Base-by-base conservation (phyloP, 2,888 invertebrate genomes). In the Leptothorax acervorum region DNA sequence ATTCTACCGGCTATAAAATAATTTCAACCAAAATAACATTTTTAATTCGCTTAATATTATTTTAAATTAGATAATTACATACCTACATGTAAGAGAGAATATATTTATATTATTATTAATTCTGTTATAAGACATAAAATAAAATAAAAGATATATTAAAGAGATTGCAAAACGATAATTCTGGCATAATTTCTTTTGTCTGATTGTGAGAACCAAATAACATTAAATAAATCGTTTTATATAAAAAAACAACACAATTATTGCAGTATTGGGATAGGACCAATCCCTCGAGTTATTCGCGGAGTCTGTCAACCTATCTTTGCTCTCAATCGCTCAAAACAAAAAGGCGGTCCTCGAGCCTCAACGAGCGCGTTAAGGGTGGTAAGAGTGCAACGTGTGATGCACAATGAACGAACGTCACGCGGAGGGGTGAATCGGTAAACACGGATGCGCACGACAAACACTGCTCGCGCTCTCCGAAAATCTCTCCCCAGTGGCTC, bases 221-320 rank as follows among this genome's bases (percentile, higher is more conserved):
- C 18, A 15, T 63, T 35, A 53, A n/a, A 18, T n/a, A n/a, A 45
- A 31, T 48, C 0, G 35, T 35, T 31, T 65, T 76, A 76, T 6
- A 42, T 35, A 31, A 2, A 51, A 66, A 63, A n/a, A 11, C 51
- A 53, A 18, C 31, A 55, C 18, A 55, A 55, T 85, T 57, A 84
- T 86, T 83, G 74, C 63, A 74, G 84, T 66, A 66, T 83, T 65
- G 62, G 31, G 71, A 63, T 57, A 11, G 62, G 68, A 84, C 86
- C 78, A 75, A 84, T 87, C 48, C 81, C 85, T 73, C 53, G 76
- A 70, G 65, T 86, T 74, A 83, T 78, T 82, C 74, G 82, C 70
- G 74, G 83, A 86, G 86, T 89, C 91, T 90, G 87, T 90, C 91
- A 88, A 86, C 85, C 88, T 86, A 87, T 89, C 90, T 90, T 90